Percentiles rank a stretch among this genome's conserved stretches.
Conservation (phyloP, 2,113 vertebrate species). For the Plecotus auritus region DNA sequence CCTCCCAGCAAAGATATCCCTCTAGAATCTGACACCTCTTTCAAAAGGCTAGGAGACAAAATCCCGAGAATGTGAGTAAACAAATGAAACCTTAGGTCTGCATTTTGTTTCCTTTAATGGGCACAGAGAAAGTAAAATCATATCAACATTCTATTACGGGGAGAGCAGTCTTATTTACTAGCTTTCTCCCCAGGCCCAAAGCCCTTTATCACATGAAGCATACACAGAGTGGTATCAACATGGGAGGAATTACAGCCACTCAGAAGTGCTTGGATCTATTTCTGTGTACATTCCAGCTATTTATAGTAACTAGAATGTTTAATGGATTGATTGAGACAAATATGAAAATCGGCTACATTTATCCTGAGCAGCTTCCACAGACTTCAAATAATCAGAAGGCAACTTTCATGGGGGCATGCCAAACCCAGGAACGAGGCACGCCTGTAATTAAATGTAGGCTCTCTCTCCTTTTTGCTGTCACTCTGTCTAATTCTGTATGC, state of each 20-base stretch:
- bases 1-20: not conserved
- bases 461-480: not conserved
- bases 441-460: not conserved
- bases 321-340: constrained; percentile 12
- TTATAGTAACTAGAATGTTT: not conserved
- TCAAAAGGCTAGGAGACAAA: not conserved
- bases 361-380: not conserved
- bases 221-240: not conserved
- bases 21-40: not conserved
- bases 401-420: not conserved
- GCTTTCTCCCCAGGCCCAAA: not conserved
- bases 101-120: not conserved
- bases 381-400: not conserved
- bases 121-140: not conserved
- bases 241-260: not conserved
- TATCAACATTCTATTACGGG: not conserved
- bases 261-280: not conserved
- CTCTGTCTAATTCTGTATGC: not conserved
- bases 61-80: not conserved
- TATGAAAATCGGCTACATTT: not conserved
- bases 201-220: not conserved
- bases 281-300: not conserved
- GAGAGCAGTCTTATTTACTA: not conserved
- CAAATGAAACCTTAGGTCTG: not conserved
- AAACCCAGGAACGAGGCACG: not conserved